These are phyloP conservation scores for Polypedilum pembai DNA, from an alignment of 1,140 invertebrate genomes.

Conservation along the genomic window DNA sequence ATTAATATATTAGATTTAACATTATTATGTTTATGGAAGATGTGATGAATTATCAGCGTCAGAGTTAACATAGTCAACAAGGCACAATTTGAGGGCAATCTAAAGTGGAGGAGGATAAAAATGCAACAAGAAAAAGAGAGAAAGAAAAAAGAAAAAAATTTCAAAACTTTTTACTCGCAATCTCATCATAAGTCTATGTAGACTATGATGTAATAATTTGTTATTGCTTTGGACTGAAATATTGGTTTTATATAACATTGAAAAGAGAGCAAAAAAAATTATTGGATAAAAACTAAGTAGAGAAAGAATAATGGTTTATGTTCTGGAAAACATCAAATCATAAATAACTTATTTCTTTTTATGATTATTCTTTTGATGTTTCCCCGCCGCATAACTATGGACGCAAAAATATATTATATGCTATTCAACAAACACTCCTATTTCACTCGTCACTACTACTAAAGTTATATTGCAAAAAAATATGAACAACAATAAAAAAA, in stretches of 20 bases:
- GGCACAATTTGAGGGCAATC: background rate
- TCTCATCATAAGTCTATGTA: no score
- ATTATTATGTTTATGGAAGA: background rate
- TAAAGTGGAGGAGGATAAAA: background rate
- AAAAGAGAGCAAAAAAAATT: no score
- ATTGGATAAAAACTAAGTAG: no score
- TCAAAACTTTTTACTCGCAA: no score
- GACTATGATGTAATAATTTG: no score
- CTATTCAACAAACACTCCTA: constrained; percentile 4
- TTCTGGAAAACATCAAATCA: constrained; percentile 4
- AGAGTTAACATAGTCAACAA: constrained; percentile 1
- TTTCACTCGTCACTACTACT: background rate
- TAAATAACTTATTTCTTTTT: background rate
- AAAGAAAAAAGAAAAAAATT: background rate
- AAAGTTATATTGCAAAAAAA: constrained; percentile 2
- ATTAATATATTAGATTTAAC: background rate
- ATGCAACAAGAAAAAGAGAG: constrained; percentile 10
- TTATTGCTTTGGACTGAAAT: no score
- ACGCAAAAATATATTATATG: background rate
- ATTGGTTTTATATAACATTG: no score
- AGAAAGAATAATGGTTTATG: background rate
- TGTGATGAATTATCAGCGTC: constrained; percentile 12
- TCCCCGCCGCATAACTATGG: background rate
- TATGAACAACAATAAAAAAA: background rate
- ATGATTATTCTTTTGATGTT: background rate